phyloP scores from a whole-genome alignment of 2,113 vertebrate species.

The Callionymus lyra region DNA sequence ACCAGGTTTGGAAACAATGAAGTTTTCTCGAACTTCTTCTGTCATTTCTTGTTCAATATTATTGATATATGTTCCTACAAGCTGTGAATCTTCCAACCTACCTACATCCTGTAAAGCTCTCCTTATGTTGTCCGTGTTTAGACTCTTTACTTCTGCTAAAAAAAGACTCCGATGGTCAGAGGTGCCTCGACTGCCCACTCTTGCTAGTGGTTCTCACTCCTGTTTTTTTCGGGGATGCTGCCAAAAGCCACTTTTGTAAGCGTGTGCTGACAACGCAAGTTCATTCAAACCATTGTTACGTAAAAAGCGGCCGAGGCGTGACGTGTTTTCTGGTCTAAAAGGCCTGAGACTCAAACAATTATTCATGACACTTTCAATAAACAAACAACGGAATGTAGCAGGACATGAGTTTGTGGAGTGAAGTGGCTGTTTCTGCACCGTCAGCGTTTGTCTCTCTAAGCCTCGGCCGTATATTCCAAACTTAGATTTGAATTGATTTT shows the following conservation, averaged over 20 bases:
- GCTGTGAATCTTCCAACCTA: conserved; percentile 13
- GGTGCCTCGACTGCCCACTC: conserved; percentile 59
- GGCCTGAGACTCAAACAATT: too few relatives aligned
- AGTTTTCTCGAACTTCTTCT: too few relatives aligned
- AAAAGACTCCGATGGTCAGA: conserved; percentile 50
- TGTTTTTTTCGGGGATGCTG: conserved; percentile 55
- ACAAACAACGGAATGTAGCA: too few relatives aligned
- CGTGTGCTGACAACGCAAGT: conserved; percentile 42
- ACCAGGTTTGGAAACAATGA: too few relatives aligned
- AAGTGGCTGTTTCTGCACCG: too few relatives aligned
- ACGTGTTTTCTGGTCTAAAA: too few relatives aligned
- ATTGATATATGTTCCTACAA: background rate
- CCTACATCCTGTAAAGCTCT: conserved; percentile 22
- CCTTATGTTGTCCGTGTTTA: conserved; percentile 38
- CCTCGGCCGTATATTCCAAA: too few relatives aligned
- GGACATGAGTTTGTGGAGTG: too few relatives aligned
- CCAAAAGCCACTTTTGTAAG: conserved; percentile 48
- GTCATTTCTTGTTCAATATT: background rate
- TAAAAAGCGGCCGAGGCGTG: conserved; percentile 18
- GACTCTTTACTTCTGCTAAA: conserved; percentile 50
- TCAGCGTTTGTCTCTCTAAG: too few relatives aligned
- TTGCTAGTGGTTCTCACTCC: conserved; percentile 49
- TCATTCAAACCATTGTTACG: conserved; percentile 41
- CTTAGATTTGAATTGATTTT: too few relatives aligned
- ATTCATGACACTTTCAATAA: too few relatives aligned